phyloP scores from a whole-genome alignment of 2,888 invertebrate species.

The Drosophila quasianomalipes region DNA sequence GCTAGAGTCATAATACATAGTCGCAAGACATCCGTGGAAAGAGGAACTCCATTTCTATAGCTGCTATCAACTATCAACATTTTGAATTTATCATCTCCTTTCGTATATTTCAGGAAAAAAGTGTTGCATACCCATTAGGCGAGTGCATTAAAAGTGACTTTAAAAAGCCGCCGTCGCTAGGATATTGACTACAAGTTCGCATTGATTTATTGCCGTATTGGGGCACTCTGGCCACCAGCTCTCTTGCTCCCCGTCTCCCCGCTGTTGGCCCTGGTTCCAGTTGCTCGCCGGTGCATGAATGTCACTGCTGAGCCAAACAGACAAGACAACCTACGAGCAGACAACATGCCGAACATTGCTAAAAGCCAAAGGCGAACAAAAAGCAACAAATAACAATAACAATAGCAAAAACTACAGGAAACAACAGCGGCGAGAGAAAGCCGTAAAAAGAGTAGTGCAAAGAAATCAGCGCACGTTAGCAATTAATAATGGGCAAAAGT shows the following conservation, averaged over 20 bases:
- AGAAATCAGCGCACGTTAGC: conserved; percentile 81
- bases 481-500: conserved; percentile 77
- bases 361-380: conserved; percentile 41
- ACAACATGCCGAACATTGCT: conserved; percentile 42
- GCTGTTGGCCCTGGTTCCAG: conserved; percentile 11
- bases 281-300: conserved; percentile 75
- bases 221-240: conserved; percentile 19
- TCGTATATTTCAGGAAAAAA: conserved; percentile 12
- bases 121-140: conserved; percentile 25
- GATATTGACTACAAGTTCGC: conserved; percentile 52
- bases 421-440: conserved; percentile 22
- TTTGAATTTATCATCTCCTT: too few species aligned
- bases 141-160: conserved; percentile 52
- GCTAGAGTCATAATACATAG: neutral
- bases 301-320: conserved; percentile 76
- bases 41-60: neutral
- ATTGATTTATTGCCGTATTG: conserved; percentile 72
- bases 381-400: conserved; percentile 63
- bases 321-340: conserved; percentile 65
- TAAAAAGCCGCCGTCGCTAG: conserved; percentile 44
- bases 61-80: neutral
- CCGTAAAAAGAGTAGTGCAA: conserved; percentile 68
- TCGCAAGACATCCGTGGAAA: neutral
- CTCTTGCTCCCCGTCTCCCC: conserved; percentile 1
- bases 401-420: conserved; percentile 17